Percentiles rank a stretch among this genome's conserved stretches.
These are phyloP conservation scores for Germaria angustata DNA, from an alignment of 2,888 invertebrate species.

Conservation along the genomic window DNA sequence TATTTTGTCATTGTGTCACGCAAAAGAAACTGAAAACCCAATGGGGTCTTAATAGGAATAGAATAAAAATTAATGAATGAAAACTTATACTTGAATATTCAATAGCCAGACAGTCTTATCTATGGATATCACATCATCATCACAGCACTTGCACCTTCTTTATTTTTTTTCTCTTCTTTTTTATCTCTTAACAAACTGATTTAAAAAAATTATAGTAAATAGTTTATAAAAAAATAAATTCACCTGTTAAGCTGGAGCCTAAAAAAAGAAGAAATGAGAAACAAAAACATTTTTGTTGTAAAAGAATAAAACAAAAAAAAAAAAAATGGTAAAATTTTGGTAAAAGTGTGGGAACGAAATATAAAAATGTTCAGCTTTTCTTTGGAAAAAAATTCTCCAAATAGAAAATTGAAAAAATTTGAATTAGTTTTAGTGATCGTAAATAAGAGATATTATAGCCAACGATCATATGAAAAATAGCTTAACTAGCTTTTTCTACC, in stretches of 20 bases:
- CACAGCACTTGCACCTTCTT: neutral
- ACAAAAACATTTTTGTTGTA: neutral
- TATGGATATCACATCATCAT: conserved; percentile 29
- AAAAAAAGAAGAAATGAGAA: neutral
- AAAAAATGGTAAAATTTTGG: conserved; percentile 63
- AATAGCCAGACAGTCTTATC: neutral
- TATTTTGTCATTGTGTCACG: conserved; percentile 4
- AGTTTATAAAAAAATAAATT: conserved; percentile 40
- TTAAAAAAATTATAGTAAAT: conserved; percentile 32
- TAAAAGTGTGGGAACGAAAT: conserved; percentile 78
- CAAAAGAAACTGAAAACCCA: neutral
- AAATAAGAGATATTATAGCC: conserved; percentile 78
- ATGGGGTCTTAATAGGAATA: too few species aligned
- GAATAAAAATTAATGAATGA: conserved; percentile 31
- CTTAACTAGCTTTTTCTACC: conserved; percentile 46
- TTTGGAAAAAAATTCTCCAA: conserved; percentile 55
- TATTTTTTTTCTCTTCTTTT: neutral
- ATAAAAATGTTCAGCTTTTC: conserved; percentile 44
- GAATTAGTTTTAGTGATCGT: conserved; percentile 77
- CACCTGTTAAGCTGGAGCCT: conserved; percentile 52
- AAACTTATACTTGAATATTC: conserved; percentile 15
- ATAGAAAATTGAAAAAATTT: conserved; percentile 74
- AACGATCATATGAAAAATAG: conserved; percentile 72
- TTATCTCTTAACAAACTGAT: conserved; percentile 36
- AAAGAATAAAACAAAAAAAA: conserved; percentile 39